phyloP scores from a whole-genome alignment of 2,797 vertebrate species.

The Syngnathus rostellatus region DNA sequence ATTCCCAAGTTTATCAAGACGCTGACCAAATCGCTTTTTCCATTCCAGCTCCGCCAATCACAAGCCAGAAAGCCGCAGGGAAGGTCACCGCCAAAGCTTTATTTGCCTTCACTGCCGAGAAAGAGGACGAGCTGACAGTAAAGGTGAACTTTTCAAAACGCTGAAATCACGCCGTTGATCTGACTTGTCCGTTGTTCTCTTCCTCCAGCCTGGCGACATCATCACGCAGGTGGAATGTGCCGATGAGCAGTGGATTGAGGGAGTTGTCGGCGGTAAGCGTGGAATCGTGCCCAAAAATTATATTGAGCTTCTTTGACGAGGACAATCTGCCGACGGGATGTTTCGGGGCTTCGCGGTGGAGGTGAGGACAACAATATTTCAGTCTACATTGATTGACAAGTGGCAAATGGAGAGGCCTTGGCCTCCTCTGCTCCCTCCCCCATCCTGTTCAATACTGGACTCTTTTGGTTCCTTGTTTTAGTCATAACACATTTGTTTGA shows the following conservation, averaged over 20 bases:
- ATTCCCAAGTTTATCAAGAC: neutral
- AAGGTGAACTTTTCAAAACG: constrained; percentile 57
- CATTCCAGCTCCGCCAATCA: constrained; percentile 46
- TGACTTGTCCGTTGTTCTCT: neutral
- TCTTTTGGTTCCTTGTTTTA: neutral
- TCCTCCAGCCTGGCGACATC: constrained; percentile 76
- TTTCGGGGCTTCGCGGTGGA: neutral
- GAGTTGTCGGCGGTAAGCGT: constrained; percentile 72
- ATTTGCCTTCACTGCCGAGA: constrained; percentile 82
- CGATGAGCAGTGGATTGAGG: constrained; percentile 85
- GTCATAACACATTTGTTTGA: neutral
- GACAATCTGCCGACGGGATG: neutral
- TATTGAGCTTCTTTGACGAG: constrained; percentile 66
- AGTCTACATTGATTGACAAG: neutral
- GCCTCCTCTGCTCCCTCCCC: neutral
- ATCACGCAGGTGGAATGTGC: constrained; percentile 76
- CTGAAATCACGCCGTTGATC: neutral
- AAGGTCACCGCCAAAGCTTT: constrained; percentile 66
- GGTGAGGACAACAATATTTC: neutral
- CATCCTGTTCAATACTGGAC: neutral
- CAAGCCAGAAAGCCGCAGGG: constrained; percentile 14
- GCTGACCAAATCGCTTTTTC: neutral
- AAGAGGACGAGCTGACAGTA: constrained; percentile 82
- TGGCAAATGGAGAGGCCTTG: too few species aligned
- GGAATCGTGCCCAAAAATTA: constrained; percentile 88